Evolutionary conservation across 2,888 invertebrate genomes (phyloP), one percentile per base, ranked within the genome.

Genomic region (Augochlorella aurata): DNA sequence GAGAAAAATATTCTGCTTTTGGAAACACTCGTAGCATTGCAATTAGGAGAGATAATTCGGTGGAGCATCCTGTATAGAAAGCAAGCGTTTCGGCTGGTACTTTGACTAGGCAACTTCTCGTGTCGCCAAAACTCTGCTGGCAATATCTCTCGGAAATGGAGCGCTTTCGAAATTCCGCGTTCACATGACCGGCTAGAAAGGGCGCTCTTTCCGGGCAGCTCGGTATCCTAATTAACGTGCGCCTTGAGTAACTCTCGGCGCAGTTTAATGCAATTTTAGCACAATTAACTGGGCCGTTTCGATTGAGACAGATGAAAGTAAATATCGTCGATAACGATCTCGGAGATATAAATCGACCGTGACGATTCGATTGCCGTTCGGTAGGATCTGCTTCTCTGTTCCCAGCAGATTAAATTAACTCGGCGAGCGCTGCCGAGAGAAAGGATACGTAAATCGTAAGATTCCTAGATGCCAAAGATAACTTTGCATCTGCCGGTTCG

Each of bases 401-500:
- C 79, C 84, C 82, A 82, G 70, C 70, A 73, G 77, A 85, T 80
- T 85, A 87, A 87, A 88, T 84, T 85, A 88, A 85, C 84, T 87
- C 77, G 50, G 47, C 61, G 65, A 65, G 71, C 81, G 68, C 71
- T n/a, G 50, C 38, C 66, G 72, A 67, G 61, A 77, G 74, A 74
- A 84, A 68, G 83, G 84, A 73, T 81, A 85, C 86, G 87, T 87
- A 87, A 87, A 88, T 87, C 85, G 86, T 84, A 84, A 87, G 89
- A 90, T 90, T 90, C 89, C 87, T 89, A 91, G 93, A 93, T 93
- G 88, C 87, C 88, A 77, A 81, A 90, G 92, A 92, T 93, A 91
- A 85, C 92, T 93, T 93, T 92, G 89, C 90, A 91, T 93, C 92
- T 90, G 89, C 89, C 90, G 91, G 85, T 81, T 65, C 90, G 91